phyloP scores from a whole-genome alignment of 1,140 invertebrate genomes.

The Drosophila nebulosa region DNA sequence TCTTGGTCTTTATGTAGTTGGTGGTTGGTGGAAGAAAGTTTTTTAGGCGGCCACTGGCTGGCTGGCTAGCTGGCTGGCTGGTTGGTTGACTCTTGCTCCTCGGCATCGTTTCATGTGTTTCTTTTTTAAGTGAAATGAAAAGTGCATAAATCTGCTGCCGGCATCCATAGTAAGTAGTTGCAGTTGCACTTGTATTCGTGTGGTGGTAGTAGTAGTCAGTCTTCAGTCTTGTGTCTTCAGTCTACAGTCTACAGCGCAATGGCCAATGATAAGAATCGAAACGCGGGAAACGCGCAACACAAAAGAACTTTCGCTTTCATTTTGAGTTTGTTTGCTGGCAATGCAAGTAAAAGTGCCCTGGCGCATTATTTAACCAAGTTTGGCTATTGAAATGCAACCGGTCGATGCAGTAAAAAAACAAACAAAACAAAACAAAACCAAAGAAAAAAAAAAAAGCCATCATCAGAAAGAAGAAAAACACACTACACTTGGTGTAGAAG shows the following conservation, averaged over 20 bases:
- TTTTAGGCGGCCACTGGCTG: constrained; percentile 10
- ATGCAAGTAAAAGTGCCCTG: constrained; percentile 62
- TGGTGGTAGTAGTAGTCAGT: background rate
- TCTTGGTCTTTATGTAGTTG: background rate
- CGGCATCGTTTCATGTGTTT: constrained; percentile 66
- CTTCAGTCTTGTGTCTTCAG: too few relatives aligned
- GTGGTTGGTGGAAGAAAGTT: constrained; percentile 57
- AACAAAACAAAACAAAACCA: constrained; percentile 3
- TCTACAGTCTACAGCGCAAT: background rate
- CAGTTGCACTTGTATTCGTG: constrained; percentile 3
- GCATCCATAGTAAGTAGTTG: constrained; percentile 12
- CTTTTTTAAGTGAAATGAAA: constrained; percentile 71
- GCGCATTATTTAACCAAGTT: constrained; percentile 74
- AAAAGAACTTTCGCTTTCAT: constrained; percentile 79
- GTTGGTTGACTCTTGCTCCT: background rate
- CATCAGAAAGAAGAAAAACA: background rate
- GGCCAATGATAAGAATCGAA: constrained; percentile 68
- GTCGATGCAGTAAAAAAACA: constrained; percentile 48
- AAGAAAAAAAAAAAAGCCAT: background rate
- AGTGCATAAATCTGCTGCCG: constrained; percentile 71
- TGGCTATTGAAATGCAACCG: constrained; percentile 75
- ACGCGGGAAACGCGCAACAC: constrained; percentile 45
- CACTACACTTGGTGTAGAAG: background rate
- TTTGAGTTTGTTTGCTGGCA: constrained; percentile 26
- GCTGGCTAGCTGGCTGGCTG: too few relatives aligned